phyloP scores from a whole-genome alignment of 2,888 invertebrate species.

The Lasioglossum marginatum region DNA sequence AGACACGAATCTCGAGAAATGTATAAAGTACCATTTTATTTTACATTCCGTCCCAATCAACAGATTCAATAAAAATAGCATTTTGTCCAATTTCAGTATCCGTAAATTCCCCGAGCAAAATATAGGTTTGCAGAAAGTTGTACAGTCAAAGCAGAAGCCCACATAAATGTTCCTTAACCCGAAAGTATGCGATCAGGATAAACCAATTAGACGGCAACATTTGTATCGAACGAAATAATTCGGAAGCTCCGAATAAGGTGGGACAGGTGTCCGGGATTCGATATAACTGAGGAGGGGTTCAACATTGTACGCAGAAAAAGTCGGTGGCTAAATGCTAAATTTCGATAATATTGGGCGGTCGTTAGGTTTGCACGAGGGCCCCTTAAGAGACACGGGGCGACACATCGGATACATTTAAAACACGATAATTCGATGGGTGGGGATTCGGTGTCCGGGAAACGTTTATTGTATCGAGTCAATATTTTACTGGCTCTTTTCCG shows the following conservation, averaged over 20 bases:
- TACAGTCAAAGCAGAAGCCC: no score
- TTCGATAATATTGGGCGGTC: neutral
- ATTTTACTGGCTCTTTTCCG: slow-evolving; percentile 40
- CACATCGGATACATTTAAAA: slow-evolving; percentile 21
- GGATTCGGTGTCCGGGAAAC: slow-evolving; percentile 25
- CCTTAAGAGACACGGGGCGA: neutral
- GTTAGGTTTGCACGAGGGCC: neutral
- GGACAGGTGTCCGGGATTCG: neutral
- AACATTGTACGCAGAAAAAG: neutral
- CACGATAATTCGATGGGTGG: slow-evolving; percentile 40
- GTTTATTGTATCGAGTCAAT: slow-evolving; percentile 55
- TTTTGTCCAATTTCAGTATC: no score
- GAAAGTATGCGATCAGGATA: neutral
- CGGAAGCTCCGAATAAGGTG: neutral
- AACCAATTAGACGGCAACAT: neutral
- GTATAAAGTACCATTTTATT: no score
- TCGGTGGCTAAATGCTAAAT: neutral
- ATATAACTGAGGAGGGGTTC: neutral
- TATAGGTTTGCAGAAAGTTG: no score
- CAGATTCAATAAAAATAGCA: no score
- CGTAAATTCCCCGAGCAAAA: no score
- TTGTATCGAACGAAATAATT: neutral
- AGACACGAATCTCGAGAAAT: no score
- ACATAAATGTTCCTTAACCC: no score
- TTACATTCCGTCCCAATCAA: no score